Base-by-base conservation (phyloP, 2,113 vertebrate genomes). In the Percina caprodes region DNA sequence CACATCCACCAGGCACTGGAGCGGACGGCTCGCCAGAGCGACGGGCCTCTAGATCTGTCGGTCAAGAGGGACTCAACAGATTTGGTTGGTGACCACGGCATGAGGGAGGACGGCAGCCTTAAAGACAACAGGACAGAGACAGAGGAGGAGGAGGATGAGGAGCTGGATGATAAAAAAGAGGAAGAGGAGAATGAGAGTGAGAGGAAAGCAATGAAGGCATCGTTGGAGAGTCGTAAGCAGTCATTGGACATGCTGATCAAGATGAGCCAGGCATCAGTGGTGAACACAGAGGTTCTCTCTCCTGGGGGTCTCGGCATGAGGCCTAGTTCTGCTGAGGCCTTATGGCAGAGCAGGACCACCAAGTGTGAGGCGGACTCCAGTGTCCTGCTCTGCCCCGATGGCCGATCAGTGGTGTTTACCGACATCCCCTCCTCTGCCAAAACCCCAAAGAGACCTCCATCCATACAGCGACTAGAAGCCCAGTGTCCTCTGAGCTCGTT, bases 301-400 rank as follows among this genome's bases (percentile, higher is more conserved):
- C 83, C 94, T 0, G 61, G 62, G 0, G 46, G 94, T 6, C 86
- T 94, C 49, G 84, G 93, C 79, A 77, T 95, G 59, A 91, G 92
- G 55, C 74, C 93, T 82, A 0, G 79, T 59, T 26, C 93, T 77
- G 79, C 95, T 78, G 92, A 95, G 66, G 90, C 94, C 82, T 58
- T 97, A 85, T 97, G 96, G 94, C 95, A 95, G 7, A 92, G 96
- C 86, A 96, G 94, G 1, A 96, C 97, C 85, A 99, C 97, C 19
- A 99, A 99, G 90, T 99, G 98, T 0, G 98, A 99, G 88, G 98
- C 98, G 0, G 98, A 99, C 88, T 99, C 97, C 89, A 99, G 98
- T 0, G 97, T 98, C 42, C 94, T 97, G 59, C 95, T 98, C 9
- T 95, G 96, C 79, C 95, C 96, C 0, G 97, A 97, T 0, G 96